Conservation (phyloP, 2,113 vertebrate genomes). For the Apeltes quadracus region DNA sequence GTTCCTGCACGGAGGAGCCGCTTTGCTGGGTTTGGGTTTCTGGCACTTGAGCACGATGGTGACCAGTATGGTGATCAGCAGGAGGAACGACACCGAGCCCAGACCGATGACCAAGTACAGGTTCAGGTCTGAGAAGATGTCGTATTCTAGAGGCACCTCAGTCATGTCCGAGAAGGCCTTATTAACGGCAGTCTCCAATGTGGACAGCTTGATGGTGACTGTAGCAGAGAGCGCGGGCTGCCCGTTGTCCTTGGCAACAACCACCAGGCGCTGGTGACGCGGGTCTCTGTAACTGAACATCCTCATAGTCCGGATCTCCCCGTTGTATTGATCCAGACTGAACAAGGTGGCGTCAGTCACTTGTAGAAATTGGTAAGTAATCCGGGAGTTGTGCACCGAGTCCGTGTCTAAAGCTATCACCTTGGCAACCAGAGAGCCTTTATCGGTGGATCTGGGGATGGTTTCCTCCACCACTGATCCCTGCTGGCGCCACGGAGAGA, state of each 20-base stretch:
- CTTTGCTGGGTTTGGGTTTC: slow-evolving; percentile 51
- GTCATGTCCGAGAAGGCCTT: slow-evolving; percentile 83
- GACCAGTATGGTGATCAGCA: slow-evolving; percentile 82
- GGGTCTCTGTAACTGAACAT: slow-evolving; percentile 80
- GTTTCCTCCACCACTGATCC: too few species aligned
- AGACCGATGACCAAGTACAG: slow-evolving; percentile 83
- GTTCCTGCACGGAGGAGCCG: slow-evolving; percentile 57
- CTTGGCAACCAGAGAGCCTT: slow-evolving; percentile 75
- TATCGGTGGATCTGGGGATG: slow-evolving; percentile 75
- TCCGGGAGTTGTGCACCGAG: slow-evolving; percentile 77
- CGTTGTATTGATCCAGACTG: slow-evolving; percentile 74
- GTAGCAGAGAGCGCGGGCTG: slow-evolving; percentile 85
- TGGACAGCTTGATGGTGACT: slow-evolving; percentile 80
- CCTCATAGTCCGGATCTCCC: slow-evolving; percentile 80
- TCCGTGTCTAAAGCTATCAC: slow-evolving; percentile 81
- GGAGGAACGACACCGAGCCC: slow-evolving; percentile 83
- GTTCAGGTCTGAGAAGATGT: slow-evolving; percentile 77
- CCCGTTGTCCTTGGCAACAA: slow-evolving; percentile 80
- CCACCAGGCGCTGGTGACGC: slow-evolving; percentile 72
- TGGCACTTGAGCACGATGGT: slow-evolving; percentile 81
- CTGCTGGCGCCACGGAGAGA: too few species aligned
- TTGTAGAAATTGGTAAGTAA: slow-evolving; percentile 83
- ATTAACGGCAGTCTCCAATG: slow-evolving; percentile 82
- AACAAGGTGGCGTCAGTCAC: slow-evolving; percentile 79
- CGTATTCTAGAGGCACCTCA: slow-evolving; percentile 76